Evolutionary conservation across 1,140 invertebrate genomes (phyloP), one percentile per base, ranked within the genome.

Genomic region (Drosophila burlai): DNA sequence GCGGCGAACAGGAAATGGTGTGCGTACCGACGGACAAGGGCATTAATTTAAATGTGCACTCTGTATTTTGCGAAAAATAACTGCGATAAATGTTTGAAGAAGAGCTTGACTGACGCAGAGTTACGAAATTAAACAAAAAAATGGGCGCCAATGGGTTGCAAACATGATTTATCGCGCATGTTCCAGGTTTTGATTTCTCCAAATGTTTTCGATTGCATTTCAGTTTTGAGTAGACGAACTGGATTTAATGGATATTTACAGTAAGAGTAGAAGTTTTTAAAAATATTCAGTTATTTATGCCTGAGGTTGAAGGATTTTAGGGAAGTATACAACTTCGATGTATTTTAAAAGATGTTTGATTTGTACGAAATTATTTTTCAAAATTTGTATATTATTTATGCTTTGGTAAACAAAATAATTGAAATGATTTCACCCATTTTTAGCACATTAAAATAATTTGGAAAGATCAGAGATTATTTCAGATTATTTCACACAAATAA

Each of bases 21-120:
- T 60, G 68, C 47, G 65, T 71, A 50, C 50, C 60, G 59, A 74
- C 47, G 50, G 54, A 15, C 71, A 74, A 52, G 55, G 71, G 71
- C 68, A 38, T 73, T 74, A 59, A 73, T 74, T 73, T 43, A 43
- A 73, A 73, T 73, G 24, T 60, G 10, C 18, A 34, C 29, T 50
- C 7, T 50, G 13, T 60, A 61, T 43, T 57, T 73, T 18, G 36
- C 24, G 18, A 50, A 21, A 50, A 50, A 42, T 60, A 72, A n/a
- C 31, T 26, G 26, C 10, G 18, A 36, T 46, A 50, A 31, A 38
- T 52, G 18, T 61, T 45, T 61, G 46, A 43, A 61, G 13, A 54
- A 40, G n/a, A 16, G 15, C 29, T 71, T 47, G 34, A n/a, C 63
- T 31, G 38, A n/a, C 15, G 24, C 40, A 36, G 18, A 71, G 45